Percentiles rank a stretch among this genome's conserved stretches.
Evolutionary conservation across 1,140 invertebrate genomes (phyloP).

Genomic region (Pachyrhynchus sulphureomaculatus): DNA sequence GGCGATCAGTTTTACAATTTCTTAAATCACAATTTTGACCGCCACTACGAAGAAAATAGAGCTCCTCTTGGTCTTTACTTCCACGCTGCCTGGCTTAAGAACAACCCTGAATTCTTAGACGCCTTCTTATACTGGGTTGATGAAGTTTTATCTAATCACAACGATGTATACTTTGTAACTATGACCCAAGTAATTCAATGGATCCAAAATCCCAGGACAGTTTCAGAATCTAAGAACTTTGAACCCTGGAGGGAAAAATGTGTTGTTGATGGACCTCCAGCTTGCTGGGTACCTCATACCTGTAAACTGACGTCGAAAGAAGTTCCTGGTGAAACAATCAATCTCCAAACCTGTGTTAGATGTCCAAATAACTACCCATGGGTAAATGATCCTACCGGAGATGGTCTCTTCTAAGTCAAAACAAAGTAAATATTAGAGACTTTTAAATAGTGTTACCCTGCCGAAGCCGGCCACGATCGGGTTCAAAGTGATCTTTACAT

Average conservation of each 20-base stretch:
- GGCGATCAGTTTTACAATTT: slow-evolving; percentile 96
- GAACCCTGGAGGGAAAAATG: slow-evolving; percentile 95
- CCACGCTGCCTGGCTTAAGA: slow-evolving; percentile 94
- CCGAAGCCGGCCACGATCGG: slow-evolving; percentile 18
- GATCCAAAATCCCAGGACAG: slow-evolving; percentile 89
- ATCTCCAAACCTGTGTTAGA: slow-evolving; percentile 88
- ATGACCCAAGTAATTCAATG: slow-evolving; percentile 97
- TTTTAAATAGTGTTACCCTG: slow-evolving; percentile 31
- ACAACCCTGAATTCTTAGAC: slow-evolving; percentile 91
- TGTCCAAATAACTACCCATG: slow-evolving; percentile 94
- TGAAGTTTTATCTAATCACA: slow-evolving; percentile 81
- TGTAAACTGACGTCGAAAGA: slow-evolving; percentile 91
- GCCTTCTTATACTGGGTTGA: slow-evolving; percentile 94
- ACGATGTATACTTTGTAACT: slow-evolving; percentile 96
- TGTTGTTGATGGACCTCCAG: slow-evolving; percentile 71
- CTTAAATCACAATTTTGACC: slow-evolving; percentile 93
- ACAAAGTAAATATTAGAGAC: slow-evolving; percentile 7
- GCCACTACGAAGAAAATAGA: slow-evolving; percentile 92
- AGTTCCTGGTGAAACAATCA: slow-evolving; percentile 89
- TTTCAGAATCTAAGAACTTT: slow-evolving; percentile 85
- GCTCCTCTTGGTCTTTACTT: slow-evolving; percentile 92
- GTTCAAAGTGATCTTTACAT: slow-evolving; percentile 43
- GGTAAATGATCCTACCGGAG: slow-evolving; percentile 89
- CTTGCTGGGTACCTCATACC: slow-evolving; percentile 84
- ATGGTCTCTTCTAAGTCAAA: slow-evolving; percentile 64